Percentiles rank a stretch among this genome's conserved stretches.
Conservation (phyloP, 2,113 vertebrate species). For the Loxodonta africana region DNA sequence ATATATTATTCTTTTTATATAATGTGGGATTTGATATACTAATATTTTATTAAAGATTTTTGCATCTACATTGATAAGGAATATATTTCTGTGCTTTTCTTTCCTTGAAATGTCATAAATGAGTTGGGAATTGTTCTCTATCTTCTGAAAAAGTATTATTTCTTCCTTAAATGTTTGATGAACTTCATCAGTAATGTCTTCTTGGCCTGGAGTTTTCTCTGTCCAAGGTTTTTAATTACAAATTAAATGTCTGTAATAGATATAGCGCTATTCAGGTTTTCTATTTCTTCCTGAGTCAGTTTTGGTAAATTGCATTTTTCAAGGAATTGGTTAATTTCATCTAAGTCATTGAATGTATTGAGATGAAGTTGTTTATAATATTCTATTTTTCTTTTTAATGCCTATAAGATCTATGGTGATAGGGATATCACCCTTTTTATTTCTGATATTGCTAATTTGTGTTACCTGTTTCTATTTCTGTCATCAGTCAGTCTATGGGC, state of each 20-base stretch:
- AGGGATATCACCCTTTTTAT: background rate
- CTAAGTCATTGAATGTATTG: background rate
- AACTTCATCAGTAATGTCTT: background rate
- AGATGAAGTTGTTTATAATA: background rate
- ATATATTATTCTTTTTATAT: background rate
- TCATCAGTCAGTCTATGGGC: background rate
- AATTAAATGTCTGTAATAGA: background rate
- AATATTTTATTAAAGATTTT: slow-evolving; percentile 27
- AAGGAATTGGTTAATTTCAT: background rate
- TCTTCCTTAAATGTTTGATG: background rate
- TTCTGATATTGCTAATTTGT: background rate
- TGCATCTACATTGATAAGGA: background rate
- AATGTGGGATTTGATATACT: background rate
- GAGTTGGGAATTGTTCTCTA: background rate
- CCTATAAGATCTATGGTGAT: background rate
- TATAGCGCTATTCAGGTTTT: background rate
- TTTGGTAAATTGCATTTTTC: background rate
- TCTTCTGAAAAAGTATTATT: background rate
- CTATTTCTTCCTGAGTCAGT: background rate
- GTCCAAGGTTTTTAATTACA: background rate
- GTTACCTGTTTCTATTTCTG: background rate
- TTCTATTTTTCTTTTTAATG: background rate
- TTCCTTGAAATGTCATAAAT: background rate
- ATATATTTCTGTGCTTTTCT: background rate
- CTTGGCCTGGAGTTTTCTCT: background rate